phyloP scores from a whole-genome alignment of 1,140 invertebrate genomes.

The Drosophila parvula region DNA sequence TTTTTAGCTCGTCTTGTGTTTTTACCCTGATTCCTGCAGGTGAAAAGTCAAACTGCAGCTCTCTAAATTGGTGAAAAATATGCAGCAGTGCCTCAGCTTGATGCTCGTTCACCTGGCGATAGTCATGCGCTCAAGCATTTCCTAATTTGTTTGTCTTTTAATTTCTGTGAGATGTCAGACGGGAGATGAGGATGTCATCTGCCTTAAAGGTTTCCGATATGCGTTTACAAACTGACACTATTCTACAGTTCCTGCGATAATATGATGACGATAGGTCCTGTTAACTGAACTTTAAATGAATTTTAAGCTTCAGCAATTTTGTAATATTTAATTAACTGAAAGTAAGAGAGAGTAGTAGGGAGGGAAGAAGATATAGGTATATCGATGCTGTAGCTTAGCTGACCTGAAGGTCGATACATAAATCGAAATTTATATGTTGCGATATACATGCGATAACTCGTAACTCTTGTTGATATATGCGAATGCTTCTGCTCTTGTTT shows the following conservation, averaged over 20 bases:
- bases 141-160: constrained; percentile 13
- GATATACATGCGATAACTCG: too few species aligned
- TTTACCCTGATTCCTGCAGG: constrained; percentile 41
- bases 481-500: too few species aligned
- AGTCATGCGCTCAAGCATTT: constrained; percentile 30
- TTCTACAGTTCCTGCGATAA: not conserved
- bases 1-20: constrained; percentile 28
- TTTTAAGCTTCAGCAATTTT: too few species aligned
- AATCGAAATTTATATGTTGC: too few species aligned
- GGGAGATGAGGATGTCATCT: constrained; percentile 7
- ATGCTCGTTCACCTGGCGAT: constrained; percentile 16
- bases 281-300: too few species aligned
- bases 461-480: too few species aligned
- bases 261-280: not conserved
- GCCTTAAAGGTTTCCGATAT: not conserved
- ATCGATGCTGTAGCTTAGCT: too few species aligned
- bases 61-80: constrained; percentile 48
- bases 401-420: too few species aligned
- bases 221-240: not conserved
- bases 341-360: too few species aligned
- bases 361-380: too few species aligned
- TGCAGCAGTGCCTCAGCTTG: constrained; percentile 3
- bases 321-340: too few species aligned
- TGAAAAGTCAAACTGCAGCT: constrained; percentile 10
- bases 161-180: constrained; percentile 3